phyloP scores from a whole-genome alignment of 1,140 invertebrate genomes.

The Drosophila punjabiensis region DNA sequence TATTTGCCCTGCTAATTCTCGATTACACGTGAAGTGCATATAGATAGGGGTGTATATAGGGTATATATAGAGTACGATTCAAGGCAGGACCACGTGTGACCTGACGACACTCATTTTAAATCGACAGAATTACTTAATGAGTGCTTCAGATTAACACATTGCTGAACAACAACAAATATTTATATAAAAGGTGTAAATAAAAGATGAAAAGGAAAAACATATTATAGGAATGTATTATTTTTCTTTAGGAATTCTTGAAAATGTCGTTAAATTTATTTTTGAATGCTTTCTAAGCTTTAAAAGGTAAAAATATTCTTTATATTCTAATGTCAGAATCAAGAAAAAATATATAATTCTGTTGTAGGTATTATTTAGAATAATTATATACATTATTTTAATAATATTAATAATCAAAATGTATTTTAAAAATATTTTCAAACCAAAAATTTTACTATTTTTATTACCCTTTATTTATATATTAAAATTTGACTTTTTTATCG shows the following conservation, averaged over 20 bases:
- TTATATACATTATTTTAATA: not conserved
- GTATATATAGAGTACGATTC: conserved; percentile 6
- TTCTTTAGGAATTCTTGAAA: not conserved
- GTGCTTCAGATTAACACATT: conserved; percentile 5
- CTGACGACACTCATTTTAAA: not conserved
- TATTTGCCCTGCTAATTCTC: conserved; percentile 64
- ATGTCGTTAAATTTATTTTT: not conserved
- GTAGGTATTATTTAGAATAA: no score
- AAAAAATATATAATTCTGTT: no score
- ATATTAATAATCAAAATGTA: not conserved
- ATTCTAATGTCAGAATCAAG: no score
- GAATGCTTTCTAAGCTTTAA: not conserved
- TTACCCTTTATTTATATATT: not conserved
- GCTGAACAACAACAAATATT: conserved; percentile 1
- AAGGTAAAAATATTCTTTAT: not conserved
- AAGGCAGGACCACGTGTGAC: conserved; percentile 49
- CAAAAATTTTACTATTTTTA: no score
- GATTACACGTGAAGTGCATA: conserved; percentile 55
- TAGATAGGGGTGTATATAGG: not conserved
- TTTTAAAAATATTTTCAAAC: not conserved
- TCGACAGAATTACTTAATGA: conserved; percentile 27
- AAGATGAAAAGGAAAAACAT: not conserved
- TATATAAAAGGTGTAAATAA: not conserved
- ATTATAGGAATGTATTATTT: not conserved
- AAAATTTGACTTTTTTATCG: no score